Conservation (phyloP, 2,113 vertebrate species). For the Riparia riparia region DNA sequence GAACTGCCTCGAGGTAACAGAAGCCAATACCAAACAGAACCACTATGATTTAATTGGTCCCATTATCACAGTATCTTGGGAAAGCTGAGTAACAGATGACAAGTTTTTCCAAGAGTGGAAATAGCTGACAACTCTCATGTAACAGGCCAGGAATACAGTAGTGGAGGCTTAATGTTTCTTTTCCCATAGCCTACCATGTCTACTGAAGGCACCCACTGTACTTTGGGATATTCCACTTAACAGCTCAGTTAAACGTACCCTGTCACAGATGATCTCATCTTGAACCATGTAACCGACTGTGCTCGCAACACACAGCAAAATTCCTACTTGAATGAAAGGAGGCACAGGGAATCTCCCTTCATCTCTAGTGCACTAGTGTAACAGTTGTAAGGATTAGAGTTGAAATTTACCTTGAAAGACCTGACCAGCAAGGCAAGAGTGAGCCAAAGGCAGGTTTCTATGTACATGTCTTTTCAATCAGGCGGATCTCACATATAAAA, state of each 20-base stretch:
- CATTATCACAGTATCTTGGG: background rate
- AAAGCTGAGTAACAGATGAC: background rate
- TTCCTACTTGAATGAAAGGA: background rate
- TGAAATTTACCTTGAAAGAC: background rate
- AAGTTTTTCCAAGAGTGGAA: background rate
- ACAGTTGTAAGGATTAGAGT: background rate
- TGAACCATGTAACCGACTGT: fast-evolving
- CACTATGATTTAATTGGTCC: background rate
- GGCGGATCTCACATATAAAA: background rate
- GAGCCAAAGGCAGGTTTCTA: background rate
- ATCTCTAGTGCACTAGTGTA: background rate
- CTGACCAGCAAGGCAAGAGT: background rate
- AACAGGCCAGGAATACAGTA: background rate
- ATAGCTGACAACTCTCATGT: background rate
- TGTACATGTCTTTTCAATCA: background rate
- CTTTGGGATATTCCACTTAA: background rate
- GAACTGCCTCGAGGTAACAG: background rate
- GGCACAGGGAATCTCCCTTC: background rate
- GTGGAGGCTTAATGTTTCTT: background rate
- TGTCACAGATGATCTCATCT: background rate
- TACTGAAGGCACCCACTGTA: background rate
- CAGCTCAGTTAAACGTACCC: background rate
- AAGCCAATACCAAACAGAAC: background rate
- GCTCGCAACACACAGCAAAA: background rate
- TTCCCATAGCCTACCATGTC: background rate